Evolutionary conservation across 2,888 invertebrate genomes (phyloP), one percentile per base, ranked within the genome.

Genomic region (Panorpa germanica): DNA sequence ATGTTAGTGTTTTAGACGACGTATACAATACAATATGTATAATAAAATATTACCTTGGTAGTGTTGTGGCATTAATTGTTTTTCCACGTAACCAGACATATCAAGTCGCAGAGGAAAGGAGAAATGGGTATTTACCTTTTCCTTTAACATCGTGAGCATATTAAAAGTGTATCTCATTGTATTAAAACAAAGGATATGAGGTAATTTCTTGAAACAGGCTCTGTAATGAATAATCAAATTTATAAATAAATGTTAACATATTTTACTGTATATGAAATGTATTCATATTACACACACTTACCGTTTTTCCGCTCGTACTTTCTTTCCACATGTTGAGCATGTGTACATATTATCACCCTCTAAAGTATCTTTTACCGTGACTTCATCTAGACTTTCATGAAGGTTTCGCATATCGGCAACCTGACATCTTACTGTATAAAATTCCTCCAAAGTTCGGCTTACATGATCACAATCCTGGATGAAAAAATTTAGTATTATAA

Each of bases 331-430:
- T 44, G 88, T 86, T 9, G 88, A 88, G 50, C 93, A 93, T 1
- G 90, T 93, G 52, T 93, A 93, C 80, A 93, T 93, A 52, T 93
- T 93, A 55, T 93, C 93, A 25, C 93, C 93, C 53, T 93, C 93
- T 2, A 93, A 57, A 15, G 90, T 91, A 50, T 93, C 93, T 50
- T 93, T 93, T 6, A 91, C 90, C 0, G 91, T 91, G n/a, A 93
- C 86, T 53, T 93, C 91, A 54, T 91, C 88, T 16, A 93, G 59
- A 16, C 88, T 88, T 55, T 93, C 91, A 45, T 90, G 86, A 19
- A 93, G 60, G 55, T 90, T 90, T 28, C 90, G 66, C 91, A 93
- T 91, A 50, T 93, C 91, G 1, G 91, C 86, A 28, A 93, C 93
- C 52, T 93, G 91, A 50, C 91, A 93, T 5, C 93, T 68, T 9